Conservation (phyloP, 2,888 invertebrate species). For the Harpagoxenus sublaevis region DNA sequence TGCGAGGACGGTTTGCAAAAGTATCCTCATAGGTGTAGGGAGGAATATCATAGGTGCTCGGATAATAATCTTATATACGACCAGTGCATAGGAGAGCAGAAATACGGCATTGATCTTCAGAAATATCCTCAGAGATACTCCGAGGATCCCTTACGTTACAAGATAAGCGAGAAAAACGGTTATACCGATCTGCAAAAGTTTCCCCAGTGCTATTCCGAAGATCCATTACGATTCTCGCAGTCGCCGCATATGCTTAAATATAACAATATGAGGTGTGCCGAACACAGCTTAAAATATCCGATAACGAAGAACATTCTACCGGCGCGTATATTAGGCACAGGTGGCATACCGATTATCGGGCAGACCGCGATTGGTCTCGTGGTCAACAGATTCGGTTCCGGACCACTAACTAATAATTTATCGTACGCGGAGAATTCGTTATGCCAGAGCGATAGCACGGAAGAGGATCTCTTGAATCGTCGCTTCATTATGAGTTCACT, state of each 20-base stretch:
- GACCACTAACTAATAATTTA: slow-evolving; percentile 74
- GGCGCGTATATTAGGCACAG: slow-evolving; percentile 80
- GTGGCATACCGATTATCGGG: slow-evolving; percentile 83
- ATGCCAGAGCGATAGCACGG: slow-evolving; percentile 77
- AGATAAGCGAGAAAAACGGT: slow-evolving; percentile 73
- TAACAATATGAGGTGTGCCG: slow-evolving; percentile 81
- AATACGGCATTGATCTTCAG: slow-evolving; percentile 79
- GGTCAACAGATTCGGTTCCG: slow-evolving; percentile 83
- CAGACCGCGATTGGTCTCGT: slow-evolving; percentile 83
- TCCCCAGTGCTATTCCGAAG: slow-evolving; percentile 82
- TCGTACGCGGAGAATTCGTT: slow-evolving; percentile 78
- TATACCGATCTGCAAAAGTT: slow-evolving; percentile 82
- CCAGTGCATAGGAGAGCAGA: slow-evolving; percentile 76
- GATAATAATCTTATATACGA: slow-evolving; percentile 82
- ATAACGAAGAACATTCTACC: slow-evolving; percentile 80
- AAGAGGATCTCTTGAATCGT: slow-evolving; percentile 80
- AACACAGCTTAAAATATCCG: slow-evolving; percentile 80
- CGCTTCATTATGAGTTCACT: slow-evolving; percentile 80
- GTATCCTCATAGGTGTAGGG: slow-evolving; percentile 84
- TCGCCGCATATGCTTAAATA: slow-evolving; percentile 80
- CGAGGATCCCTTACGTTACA: slow-evolving; percentile 78
- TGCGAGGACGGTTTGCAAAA: slow-evolving; percentile 83
- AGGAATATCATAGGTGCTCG: slow-evolving; percentile 84
- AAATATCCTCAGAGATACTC: slow-evolving; percentile 82
- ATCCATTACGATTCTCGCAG: slow-evolving; percentile 78